Conservation (phyloP, 1,140 invertebrate species). For the Hyles vespertilio region DNA sequence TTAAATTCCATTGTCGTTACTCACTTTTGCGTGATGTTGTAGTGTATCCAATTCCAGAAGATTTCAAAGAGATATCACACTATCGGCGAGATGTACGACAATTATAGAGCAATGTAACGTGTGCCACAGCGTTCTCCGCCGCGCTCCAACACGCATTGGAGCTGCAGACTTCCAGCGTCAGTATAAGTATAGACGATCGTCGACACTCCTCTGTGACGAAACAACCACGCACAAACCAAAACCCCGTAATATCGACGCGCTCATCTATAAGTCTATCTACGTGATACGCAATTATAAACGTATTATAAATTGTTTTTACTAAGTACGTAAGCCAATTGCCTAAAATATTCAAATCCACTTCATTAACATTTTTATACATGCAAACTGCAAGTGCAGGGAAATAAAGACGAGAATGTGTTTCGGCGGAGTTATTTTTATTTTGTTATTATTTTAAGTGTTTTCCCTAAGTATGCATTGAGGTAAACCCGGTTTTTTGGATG, state of each 20-base stretch:
- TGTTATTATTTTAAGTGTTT: too few species aligned
- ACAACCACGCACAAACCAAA: background rate
- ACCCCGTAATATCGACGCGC: background rate
- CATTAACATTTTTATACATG: too few species aligned
- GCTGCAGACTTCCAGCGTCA: slow-evolving; percentile 4
- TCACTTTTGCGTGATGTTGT: slow-evolving; percentile 41
- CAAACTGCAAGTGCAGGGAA: too few species aligned
- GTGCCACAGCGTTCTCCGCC: slow-evolving; percentile 30
- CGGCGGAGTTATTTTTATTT: too few species aligned
- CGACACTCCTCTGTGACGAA: slow-evolving; percentile 22
- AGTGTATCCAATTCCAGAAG: background rate
- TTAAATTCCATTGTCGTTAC: slow-evolving; percentile 8
- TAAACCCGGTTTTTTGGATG: too few species aligned
- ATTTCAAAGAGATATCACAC: slow-evolving; percentile 15
- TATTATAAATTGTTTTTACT: background rate
- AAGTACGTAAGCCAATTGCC: too few species aligned
- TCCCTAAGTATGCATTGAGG: too few species aligned
- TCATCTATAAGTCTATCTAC: background rate
- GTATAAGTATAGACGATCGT: slow-evolving; percentile 17
- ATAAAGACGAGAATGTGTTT: too few species aligned
- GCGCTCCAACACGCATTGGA: slow-evolving; percentile 47
- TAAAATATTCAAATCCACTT: too few species aligned
- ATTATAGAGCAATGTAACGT: slow-evolving; percentile 10
- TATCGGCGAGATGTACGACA: slow-evolving; percentile 29
- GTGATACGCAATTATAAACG: background rate